phyloP scores from a whole-genome alignment of 2,888 invertebrate genomes.

The Protophormia terraenovae region DNA sequence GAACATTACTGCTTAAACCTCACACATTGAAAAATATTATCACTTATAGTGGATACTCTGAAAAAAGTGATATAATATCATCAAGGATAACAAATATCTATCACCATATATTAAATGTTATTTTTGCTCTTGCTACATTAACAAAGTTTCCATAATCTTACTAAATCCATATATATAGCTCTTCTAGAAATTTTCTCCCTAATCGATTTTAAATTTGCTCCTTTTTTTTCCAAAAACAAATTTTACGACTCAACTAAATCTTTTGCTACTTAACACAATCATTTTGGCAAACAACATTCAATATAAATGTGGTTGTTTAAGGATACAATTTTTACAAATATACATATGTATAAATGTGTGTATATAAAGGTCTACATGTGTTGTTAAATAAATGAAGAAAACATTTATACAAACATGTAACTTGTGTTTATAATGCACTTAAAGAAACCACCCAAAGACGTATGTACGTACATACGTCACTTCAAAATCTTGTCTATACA shows the following conservation, averaged over 20 bases:
- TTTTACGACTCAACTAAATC: background rate
- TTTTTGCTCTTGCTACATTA: too few relatives aligned
- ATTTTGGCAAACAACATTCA: constrained; percentile 3
- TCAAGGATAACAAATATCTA: too few relatives aligned
- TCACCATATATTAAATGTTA: too few relatives aligned
- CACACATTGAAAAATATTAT: too few relatives aligned
- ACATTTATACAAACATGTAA: background rate
- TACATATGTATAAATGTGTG: too few relatives aligned
- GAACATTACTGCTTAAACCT: too few relatives aligned
- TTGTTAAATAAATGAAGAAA: constrained; percentile 1
- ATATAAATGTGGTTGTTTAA: background rate
- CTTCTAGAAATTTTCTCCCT: background rate
- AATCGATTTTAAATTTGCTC: background rate
- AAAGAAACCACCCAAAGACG: constrained; percentile 42
- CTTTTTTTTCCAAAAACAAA: background rate
- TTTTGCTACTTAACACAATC: constrained; percentile 12
- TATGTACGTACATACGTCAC: constrained; percentile 15
- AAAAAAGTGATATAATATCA: too few relatives aligned
- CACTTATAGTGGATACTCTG: too few relatives aligned
- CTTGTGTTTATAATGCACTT: constrained; percentile 54
- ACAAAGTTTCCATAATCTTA: too few relatives aligned
- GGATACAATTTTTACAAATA: background rate
- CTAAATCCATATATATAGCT: background rate
- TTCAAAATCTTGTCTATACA: constrained; percentile 31
- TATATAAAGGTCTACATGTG: too few relatives aligned